These are phyloP conservation scores for Campoplex capitator DNA, from an alignment of 2,888 invertebrate species.

Conservation along the genomic window DNA sequence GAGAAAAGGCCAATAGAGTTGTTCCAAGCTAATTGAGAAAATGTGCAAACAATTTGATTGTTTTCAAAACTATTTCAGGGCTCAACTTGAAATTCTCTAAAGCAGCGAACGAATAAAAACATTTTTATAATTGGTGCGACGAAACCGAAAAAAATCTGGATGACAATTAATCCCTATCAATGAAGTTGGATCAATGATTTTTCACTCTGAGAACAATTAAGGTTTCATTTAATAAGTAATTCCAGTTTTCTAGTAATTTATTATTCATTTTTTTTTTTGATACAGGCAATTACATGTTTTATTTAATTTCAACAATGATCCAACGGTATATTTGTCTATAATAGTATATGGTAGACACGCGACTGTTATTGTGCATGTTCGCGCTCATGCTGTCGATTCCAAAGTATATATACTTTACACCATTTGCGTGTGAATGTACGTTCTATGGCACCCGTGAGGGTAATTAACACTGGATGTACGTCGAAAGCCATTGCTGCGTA, in stretches of 20 bases:
- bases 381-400: conserved; percentile 19
- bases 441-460: conserved; percentile 25
- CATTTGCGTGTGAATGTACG: conserved; percentile 10
- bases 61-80: not conserved
- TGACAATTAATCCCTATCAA: not conserved
- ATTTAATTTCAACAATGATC: not conserved
- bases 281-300: not conserved
- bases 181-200: not conserved
- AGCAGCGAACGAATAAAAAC: not conserved
- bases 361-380: conserved; percentile 3
- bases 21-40: conserved; percentile 4
- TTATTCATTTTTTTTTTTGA: not conserved
- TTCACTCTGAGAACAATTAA: not conserved
- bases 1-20: not conserved
- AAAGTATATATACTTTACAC: conserved; percentile 45
- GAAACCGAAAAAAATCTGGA: not conserved
- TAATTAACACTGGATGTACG: conserved; percentile 54
- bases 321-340: not conserved
- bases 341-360: not conserved
- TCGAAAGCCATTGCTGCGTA: conserved; percentile 55
- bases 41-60: conserved; percentile 25
- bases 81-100: not conserved
- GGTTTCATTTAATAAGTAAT: not conserved
- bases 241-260: not conserved
- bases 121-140: not conserved